Evolutionary conservation across 35 echinoderm and acorn worm genomes (phyloP).

Genomic region (Hemicentrotus pulcherrimus): DNA sequence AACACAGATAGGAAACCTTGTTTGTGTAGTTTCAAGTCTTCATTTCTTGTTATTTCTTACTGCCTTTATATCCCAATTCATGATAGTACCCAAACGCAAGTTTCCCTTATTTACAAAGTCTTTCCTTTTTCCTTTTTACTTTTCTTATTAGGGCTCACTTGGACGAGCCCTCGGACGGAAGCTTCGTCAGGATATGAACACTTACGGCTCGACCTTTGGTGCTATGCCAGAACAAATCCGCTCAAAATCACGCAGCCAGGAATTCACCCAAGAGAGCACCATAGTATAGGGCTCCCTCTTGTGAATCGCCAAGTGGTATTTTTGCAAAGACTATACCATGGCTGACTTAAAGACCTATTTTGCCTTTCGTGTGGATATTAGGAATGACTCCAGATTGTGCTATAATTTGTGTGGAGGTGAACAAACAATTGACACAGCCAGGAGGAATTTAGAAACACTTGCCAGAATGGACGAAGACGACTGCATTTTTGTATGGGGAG

Average conservation of each 20-base stretch:
- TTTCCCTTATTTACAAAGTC: not conserved
- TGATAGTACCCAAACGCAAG: not conserved
- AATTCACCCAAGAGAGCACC: slow-evolving; percentile 65
- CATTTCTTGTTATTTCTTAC: too few relatives aligned
- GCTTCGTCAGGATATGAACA: slow-evolving; percentile 73
- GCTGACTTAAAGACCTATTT: not conserved
- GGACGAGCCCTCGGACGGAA: slow-evolving; percentile 83
- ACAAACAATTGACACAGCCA: not conserved
- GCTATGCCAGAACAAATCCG: slow-evolving; percentile 70
- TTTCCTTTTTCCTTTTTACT: not conserved
- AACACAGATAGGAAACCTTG: too few relatives aligned
- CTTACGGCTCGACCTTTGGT: slow-evolving; percentile 65
- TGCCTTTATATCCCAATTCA: too few relatives aligned
- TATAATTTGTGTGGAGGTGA: not conserved
- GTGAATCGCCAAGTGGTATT: not conserved
- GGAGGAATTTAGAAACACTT: not conserved
- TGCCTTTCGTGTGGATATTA: not conserved
- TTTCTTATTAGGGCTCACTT: slow-evolving; percentile 67
- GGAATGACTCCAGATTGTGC: not conserved
- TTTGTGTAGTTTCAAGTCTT: too few relatives aligned
- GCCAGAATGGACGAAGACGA: not conserved
- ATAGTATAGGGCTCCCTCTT: slow-evolving; percentile 50
- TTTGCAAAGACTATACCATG: not conserved
- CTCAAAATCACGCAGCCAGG: slow-evolving; percentile 77
- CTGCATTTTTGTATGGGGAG: not conserved